phyloP scores from a whole-genome alignment of 2,113 vertebrate species.

The Bettongia penicillata region DNA sequence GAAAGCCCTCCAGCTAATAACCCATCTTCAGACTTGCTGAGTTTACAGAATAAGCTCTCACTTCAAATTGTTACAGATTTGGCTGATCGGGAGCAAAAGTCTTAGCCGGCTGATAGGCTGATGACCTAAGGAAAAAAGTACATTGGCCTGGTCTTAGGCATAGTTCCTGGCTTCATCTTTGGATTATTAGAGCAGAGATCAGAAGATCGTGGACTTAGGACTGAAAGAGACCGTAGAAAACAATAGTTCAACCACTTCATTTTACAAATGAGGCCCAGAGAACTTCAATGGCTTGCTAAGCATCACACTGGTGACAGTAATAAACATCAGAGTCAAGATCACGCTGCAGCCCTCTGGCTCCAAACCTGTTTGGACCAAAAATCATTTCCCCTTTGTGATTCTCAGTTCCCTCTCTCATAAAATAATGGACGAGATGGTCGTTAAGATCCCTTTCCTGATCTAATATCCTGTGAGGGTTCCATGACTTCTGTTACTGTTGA shows the following conservation, averaged over 20 bases:
- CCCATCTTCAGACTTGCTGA: conserved; percentile 43
- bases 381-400: background rate
- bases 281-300: too few relatives aligned
- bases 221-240: too few relatives aligned
- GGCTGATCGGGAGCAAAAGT: conserved; percentile 20
- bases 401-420: background rate
- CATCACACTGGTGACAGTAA: background rate
- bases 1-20: conserved; percentile 70
- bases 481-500: background rate
- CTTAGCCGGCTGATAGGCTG: conserved; percentile 48
- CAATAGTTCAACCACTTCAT: too few relatives aligned
- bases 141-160: background rate
- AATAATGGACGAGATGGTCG: background rate
- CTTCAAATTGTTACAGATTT: conserved; percentile 72
- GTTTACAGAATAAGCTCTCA: conserved; percentile 72
- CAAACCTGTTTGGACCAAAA: background rate
- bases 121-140: conserved; percentile 50
- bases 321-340: background rate
- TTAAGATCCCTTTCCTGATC: background rate
- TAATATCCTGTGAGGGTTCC: background rate
- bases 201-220: too few relatives aligned
- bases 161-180: background rate
- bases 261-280: too few relatives aligned
- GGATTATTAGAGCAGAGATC: background rate
- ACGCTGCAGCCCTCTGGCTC: background rate